These are phyloP conservation scores for Protonemura montana DNA, from an alignment of 2,888 invertebrate species.

Conservation along the genomic window DNA sequence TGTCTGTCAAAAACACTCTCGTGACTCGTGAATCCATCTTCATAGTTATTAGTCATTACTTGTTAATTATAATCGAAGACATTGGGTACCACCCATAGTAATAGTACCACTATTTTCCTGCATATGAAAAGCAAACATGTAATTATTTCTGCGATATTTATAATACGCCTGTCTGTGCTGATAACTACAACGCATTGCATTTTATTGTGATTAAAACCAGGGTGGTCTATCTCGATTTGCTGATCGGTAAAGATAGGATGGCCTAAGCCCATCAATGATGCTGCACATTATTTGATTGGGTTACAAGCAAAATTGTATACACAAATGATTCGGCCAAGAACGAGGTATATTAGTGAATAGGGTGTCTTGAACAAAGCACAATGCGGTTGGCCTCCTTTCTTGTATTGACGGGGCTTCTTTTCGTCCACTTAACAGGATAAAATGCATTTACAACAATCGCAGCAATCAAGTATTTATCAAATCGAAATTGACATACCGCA, in stretches of 20 bases:
- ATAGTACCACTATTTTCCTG: background rate
- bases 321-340: too few species aligned
- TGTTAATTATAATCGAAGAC: background rate
- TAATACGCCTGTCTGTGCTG: background rate
- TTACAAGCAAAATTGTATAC: background rate
- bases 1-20: background rate
- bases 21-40: background rate
- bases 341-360: too few species aligned
- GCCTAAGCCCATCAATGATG: background rate
- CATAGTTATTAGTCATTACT: background rate
- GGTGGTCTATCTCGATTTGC: background rate
- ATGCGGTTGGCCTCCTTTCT: background rate
- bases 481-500: conserved; percentile 21
- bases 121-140: background rate
- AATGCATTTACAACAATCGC: conserved; percentile 22
- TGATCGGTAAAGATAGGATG: background rate
- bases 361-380: background rate
- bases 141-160: background rate
- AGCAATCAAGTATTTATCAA: conserved; percentile 33
- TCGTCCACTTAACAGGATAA: background rate
- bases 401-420: background rate
- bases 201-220: background rate
- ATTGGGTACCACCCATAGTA: background rate
- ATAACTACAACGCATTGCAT: background rate
- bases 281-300: background rate